phyloP scores from a whole-genome alignment of 2,797 vertebrate species.

The Simalia tracyae region DNA sequence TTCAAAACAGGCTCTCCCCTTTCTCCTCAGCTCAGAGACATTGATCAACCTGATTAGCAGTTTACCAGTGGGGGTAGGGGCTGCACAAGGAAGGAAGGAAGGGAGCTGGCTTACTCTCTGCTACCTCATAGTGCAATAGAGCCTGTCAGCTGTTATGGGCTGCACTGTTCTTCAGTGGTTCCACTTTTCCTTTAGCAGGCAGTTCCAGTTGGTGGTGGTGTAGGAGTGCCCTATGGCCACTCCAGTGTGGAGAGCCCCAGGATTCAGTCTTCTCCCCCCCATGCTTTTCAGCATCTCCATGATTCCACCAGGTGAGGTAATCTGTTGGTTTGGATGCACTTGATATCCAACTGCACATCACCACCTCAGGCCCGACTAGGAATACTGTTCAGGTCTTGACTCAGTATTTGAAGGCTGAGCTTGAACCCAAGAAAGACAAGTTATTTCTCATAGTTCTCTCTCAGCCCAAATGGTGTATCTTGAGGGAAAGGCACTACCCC shows the following conservation, averaged over 20 bases:
- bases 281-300: not conserved
- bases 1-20: not conserved
- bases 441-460: not conserved
- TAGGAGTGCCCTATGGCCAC: not conserved
- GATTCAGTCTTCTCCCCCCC: not conserved
- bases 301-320: not conserved
- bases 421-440: no score
- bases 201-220: not conserved
- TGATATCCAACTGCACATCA: not conserved
- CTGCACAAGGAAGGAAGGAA: not conserved
- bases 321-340: not conserved
- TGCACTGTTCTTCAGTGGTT: not conserved
- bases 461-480: not conserved
- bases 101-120: not conserved
- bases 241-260: not conserved
- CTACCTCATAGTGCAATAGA: not conserved
- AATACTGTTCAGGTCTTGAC: not conserved
- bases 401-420: not conserved
- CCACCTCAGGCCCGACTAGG: not conserved
- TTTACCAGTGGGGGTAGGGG: not conserved
- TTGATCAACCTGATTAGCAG: not conserved
- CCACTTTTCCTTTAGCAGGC: not conserved
- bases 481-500: not conserved
- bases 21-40: not conserved
- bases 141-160: not conserved